Base-by-base conservation (phyloP, 1,140 invertebrate genomes). In the Drosophila lowei region DNA sequence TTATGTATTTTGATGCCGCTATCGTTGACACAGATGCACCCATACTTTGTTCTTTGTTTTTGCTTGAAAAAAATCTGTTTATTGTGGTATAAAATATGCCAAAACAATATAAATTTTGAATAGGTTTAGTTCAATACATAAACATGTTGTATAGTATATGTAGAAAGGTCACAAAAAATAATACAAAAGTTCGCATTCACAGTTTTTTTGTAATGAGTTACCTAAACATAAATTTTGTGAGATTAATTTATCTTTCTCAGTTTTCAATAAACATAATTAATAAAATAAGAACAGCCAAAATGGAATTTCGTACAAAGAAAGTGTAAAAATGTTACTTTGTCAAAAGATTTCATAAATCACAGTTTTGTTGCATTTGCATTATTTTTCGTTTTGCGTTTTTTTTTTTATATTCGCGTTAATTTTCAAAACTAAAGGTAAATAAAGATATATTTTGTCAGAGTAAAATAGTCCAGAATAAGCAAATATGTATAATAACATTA, bases 351-450 rank as follows among this genome's bases (percentile, higher is more conserved):
- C 56, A 34, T 72, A 75, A 89, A 90, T 90, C 89, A 90, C 89
- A 90, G 89, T 90, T 90, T 81, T 86, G 81, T 76, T 88, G 55
- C 77, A 81, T 86, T 86, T 88, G 83, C 83, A 88, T 88, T 88
- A 88, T 89, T 88, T 88, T 89, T 88, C 81, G 73, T 72, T 80
- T 61, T 57, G 42, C 15, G 34, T 44, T 34, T 48, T 44, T 28
- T 41, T 46, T 56, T 52, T 57, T 34, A 34, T 55, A 67, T 66
- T 67, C 34, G 25, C 61, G 42, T 65, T 48, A 38, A 30, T 53
- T 55, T 42, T 57, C 44, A 78, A 65, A 79, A 58, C 59, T 61
- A 72, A 76, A 72, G 50, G 48, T 58, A 64, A 61, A 53, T 25
- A 62, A 72, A 47, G 21, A 15, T 11, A 46, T 46, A 53, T 55